Base-by-base conservation (phyloP, 2,888 invertebrate species). In the Melitaea athalia region DNA sequence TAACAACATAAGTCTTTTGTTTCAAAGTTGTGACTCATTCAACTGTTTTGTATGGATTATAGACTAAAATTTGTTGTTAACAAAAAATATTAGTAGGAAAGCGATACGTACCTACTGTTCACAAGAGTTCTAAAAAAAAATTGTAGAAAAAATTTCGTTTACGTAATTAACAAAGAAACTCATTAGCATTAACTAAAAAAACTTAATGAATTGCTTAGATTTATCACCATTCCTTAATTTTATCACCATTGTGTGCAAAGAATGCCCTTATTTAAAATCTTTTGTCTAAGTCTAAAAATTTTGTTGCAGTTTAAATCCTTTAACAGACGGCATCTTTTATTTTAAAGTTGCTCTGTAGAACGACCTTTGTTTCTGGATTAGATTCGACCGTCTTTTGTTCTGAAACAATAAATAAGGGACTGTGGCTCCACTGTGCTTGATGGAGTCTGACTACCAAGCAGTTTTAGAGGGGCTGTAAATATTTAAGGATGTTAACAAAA, bases 301-400 rank as follows among this genome's bases (percentile, higher is more conserved):
- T 87, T 80, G 86, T 84, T 85, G 83, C 53, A 33, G 82, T 85
- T 75, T 73, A 90, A 89, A 91, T 91, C 91, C 85, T 82, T 81
- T 80, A 78, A 85, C 85, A 87, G 86, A 86, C 85, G 85, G 79
- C 81, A 81, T 82, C 84, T 87, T 85, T 87, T 85, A 87, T 87
- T 88, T 88, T 83, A 86, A 86, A 82, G 77, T 83, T 79, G 84
- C 89, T 87, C 88, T 88, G 87, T 87, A 86, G 88, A 86, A 76
- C 78, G 73, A 75, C 78, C 81, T 84, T 85, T 85, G 83, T 85
- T 77, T 83, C 80, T 78, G 77, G 77, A 82, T 84, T 82, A 75
- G 75, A 68, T 71, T 77, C 77, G 79, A 78, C 45, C 61, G 17
- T 68, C 68, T 65, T 70, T 72, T 66, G 59, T 63, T 43, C 17